phyloP scores from a whole-genome alignment of 2,797 vertebrate genomes.

The Lates japonicus region DNA sequence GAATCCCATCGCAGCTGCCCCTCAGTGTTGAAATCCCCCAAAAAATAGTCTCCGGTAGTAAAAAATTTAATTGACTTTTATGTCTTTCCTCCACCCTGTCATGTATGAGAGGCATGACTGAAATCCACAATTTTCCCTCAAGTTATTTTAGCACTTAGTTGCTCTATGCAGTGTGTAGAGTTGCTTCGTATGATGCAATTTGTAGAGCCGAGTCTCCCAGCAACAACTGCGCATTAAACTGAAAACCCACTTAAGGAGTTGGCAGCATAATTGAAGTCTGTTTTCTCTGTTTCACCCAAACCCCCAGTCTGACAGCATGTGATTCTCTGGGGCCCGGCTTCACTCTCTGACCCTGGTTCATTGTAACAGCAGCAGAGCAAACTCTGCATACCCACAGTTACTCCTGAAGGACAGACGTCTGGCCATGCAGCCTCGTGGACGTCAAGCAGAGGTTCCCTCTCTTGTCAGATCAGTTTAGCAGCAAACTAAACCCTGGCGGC shows the following conservation, averaged over 20 bases:
- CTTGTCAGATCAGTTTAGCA: slow-evolving; percentile 77
- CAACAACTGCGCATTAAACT: slow-evolving; percentile 32
- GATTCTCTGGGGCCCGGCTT: slow-evolving; percentile 13
- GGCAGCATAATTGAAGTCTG: slow-evolving; percentile 10
- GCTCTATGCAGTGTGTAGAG: slow-evolving; percentile 4
- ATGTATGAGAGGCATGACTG: slow-evolving; percentile 8
- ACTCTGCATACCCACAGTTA: slow-evolving; percentile 10
- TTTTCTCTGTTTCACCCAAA: slow-evolving; percentile 38
- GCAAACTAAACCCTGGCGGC: slow-evolving; percentile 61
- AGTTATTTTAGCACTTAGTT: slow-evolving; percentile 40
- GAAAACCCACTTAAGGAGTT: slow-evolving; percentile 25
- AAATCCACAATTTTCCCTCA: slow-evolving; percentile 1
- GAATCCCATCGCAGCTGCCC: slow-evolving; percentile 6
- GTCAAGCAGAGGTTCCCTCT: slow-evolving; percentile 52
- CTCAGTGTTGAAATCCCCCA: slow-evolving; percentile 17
- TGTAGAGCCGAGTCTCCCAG: slow-evolving; percentile 27
- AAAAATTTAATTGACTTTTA: slow-evolving; percentile 16
- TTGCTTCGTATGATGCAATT: slow-evolving; percentile 39
- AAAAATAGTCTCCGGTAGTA: not conserved
- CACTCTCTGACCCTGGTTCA: slow-evolving; percentile 12
- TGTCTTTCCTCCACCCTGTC: slow-evolving; percentile 22
- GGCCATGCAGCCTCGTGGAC: slow-evolving; percentile 24
- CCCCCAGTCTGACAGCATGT: slow-evolving; percentile 19
- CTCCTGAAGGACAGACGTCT: slow-evolving; percentile 41
- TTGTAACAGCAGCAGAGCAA: slow-evolving; percentile 25